Evolutionary conservation across 2,113 vertebrate species (phyloP).

Genomic region (Spermophilus dauricus): DNA sequence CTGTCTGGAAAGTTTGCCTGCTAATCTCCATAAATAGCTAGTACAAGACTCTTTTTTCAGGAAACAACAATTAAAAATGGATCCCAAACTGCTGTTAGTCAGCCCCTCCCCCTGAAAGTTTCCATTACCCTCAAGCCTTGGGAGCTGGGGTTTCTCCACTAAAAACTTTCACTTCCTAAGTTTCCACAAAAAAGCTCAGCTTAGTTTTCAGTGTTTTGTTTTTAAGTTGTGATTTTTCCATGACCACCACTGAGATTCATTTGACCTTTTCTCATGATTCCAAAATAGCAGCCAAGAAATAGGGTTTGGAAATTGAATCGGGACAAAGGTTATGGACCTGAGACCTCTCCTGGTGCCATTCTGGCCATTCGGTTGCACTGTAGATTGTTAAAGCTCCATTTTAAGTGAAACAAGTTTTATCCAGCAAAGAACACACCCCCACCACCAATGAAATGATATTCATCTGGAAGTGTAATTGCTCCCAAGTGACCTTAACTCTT

Average conservation of each 20-base stretch:
- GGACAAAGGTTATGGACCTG: background rate
- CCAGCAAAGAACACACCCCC: background rate
- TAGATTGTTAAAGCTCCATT: background rate
- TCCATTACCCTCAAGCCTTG: background rate
- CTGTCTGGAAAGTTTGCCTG: background rate
- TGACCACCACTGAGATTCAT: background rate
- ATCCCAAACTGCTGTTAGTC: background rate
- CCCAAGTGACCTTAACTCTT: background rate
- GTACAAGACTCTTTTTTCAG: background rate
- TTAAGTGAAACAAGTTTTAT: background rate
- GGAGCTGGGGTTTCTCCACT: background rate
- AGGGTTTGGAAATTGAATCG: constrained; percentile 34
- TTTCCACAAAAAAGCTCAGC: background rate
- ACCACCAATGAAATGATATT: background rate
- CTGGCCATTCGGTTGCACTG: background rate
- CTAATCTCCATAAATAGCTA: background rate
- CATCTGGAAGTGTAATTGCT: background rate
- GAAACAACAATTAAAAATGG: background rate
- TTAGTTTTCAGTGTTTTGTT: constrained; percentile 8
- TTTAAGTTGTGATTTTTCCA: constrained; percentile 56
- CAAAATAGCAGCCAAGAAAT: constrained; percentile 58
- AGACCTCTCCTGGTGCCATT: background rate
- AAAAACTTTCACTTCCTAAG: background rate
- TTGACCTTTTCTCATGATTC: constrained; percentile 17
- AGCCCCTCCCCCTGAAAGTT: background rate